phyloP scores from a whole-genome alignment of 37 sponge, comb jelly and placozoan genomes.

The Mnemiopsis leidyi region DNA sequence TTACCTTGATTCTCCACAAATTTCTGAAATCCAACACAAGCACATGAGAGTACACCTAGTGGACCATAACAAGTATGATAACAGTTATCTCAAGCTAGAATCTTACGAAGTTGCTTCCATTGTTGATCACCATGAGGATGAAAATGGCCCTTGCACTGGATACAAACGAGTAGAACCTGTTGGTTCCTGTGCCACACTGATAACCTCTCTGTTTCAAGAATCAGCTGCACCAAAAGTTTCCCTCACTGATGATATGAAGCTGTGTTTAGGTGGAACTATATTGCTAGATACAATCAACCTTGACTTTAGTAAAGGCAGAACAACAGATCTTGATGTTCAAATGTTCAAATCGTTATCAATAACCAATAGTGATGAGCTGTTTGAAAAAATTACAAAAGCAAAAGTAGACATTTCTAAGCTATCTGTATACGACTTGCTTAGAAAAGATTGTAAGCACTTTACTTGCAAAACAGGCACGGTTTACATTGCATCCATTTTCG shows the following conservation, averaged over 20 bases:
- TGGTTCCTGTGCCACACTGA: slow-evolving; percentile 6
- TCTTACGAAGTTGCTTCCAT: not conserved
- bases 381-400: not conserved
- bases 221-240: not conserved
- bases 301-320: not conserved
- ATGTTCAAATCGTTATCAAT: not conserved
- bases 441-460: not conserved
- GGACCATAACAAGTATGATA: not conserved
- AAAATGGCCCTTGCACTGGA: not conserved
- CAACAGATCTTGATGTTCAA: not conserved
- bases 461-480: not conserved
- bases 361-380: not conserved
- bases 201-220: not conserved
- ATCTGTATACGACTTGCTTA: not conserved
- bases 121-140: slow-evolving; percentile 9
- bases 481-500: not conserved
- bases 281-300: not conserved
- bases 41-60: not conserved
- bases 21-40: not conserved
- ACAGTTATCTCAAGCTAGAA: not conserved
- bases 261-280: not conserved
- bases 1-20: not conserved
- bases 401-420: not conserved
- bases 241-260: not conserved
- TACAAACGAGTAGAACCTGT: not conserved